Conservation (phyloP, 2,888 invertebrate species). For the Pseudanteris insignis region DNA sequence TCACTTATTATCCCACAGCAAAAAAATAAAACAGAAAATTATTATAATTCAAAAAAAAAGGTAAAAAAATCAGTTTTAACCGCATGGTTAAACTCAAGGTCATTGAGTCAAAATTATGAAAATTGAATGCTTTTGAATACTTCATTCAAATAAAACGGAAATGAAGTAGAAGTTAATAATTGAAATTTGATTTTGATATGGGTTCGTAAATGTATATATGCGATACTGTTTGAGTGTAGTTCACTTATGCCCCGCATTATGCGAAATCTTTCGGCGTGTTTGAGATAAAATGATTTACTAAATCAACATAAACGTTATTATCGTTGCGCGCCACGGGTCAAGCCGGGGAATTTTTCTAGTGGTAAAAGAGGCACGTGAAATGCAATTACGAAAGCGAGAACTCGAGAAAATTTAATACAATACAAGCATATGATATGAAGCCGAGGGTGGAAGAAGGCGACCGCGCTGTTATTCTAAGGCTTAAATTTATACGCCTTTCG, state of each 20-base stretch:
- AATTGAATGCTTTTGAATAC: too few relatives aligned
- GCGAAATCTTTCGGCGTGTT: conserved; percentile 40
- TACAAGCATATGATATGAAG: conserved; percentile 30
- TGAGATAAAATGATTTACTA: conserved; percentile 51
- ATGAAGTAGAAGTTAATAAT: too few relatives aligned
- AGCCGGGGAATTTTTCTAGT: conserved; percentile 39
- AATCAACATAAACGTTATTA: conserved; percentile 54
- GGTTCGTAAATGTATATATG: too few relatives aligned
- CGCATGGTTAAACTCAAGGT: too few relatives aligned
- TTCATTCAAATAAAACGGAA: too few relatives aligned
- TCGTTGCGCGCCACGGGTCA: conserved; percentile 43
- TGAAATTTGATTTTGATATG: too few relatives aligned
- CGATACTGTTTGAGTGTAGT: too few relatives aligned
- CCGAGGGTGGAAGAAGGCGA: conserved; percentile 23
- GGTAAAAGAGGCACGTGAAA: conserved; percentile 35
- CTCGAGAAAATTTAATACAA: conserved; percentile 42
- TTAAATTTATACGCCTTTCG: conserved; percentile 25
- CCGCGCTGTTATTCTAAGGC: conserved; percentile 21
- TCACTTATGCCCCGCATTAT: conserved; percentile 5
- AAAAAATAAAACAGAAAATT: too few relatives aligned
- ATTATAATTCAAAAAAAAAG: too few relatives aligned
- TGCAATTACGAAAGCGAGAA: conserved; percentile 42
- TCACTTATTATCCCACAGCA: too few relatives aligned
- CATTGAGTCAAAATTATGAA: too few relatives aligned
- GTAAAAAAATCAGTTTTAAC: too few relatives aligned